These are phyloP conservation scores for Onychomys arenicola DNA, from an alignment of 2,797 vertebrate genomes.

Conservation along the genomic window DNA sequence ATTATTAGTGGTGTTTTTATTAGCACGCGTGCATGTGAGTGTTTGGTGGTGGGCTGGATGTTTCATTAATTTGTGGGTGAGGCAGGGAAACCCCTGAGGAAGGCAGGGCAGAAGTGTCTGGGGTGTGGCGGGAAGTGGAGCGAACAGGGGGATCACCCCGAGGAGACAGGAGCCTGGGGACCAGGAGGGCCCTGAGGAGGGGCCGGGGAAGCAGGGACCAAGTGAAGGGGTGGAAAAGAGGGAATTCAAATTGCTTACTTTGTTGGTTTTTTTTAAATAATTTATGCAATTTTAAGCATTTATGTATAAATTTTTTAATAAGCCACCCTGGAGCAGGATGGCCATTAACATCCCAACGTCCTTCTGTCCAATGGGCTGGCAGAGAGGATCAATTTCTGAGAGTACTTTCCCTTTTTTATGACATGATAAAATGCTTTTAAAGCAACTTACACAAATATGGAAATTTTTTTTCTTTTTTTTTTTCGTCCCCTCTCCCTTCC, in stretches of 20 bases:
- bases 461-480: constrained; percentile 87
- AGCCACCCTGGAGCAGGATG: constrained; percentile 99
- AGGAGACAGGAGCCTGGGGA: constrained; percentile 53
- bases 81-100: constrained; percentile 69
- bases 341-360: constrained; percentile 99
- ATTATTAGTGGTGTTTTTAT: constrained; percentile 81
- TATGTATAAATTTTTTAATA: constrained; percentile 99
- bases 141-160: background rate
- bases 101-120: constrained; percentile 49
- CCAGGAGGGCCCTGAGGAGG: constrained; percentile 43
- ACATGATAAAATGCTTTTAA: constrained; percentile 99
- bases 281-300: constrained; percentile 99
- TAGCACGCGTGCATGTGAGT: constrained; percentile 70
- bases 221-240: constrained; percentile 82
- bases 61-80: constrained; percentile 77
- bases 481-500: constrained; percentile 77
- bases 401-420: constrained; percentile 96
- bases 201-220: constrained; percentile 63
- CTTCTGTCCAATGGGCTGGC: constrained; percentile 99
- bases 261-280: constrained; percentile 98
- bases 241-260: constrained; percentile 97
- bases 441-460: constrained; percentile 99
- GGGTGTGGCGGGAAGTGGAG: constrained; percentile 46
- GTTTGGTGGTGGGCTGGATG: constrained; percentile 53
- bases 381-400: constrained; percentile 98